These are phyloP conservation scores for Junonia oenone DNA, from an alignment of 2,888 invertebrate genomes.

Conservation along the genomic window DNA sequence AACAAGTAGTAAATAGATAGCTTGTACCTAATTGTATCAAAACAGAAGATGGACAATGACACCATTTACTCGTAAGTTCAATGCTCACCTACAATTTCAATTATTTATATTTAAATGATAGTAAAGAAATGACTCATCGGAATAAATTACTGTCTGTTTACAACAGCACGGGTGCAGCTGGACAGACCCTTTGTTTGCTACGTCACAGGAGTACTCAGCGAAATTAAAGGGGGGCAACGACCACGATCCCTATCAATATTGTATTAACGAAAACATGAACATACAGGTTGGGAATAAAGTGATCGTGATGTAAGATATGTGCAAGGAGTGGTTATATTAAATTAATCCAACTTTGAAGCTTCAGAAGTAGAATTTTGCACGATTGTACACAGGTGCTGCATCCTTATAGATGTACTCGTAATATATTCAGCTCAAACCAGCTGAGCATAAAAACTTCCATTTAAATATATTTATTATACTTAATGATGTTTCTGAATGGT, in stretches of 20 bases:
- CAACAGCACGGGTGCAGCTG: constrained; percentile 62
- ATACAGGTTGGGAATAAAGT: constrained; percentile 7
- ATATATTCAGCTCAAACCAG: constrained; percentile 1
- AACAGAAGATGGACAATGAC: too few relatives aligned
- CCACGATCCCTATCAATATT: constrained; percentile 41
- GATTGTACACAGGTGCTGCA: too few relatives aligned
- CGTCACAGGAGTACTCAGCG: constrained; percentile 70
- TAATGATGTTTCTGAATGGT: constrained; percentile 25
- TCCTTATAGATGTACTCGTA: too few relatives aligned
- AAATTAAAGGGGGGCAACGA: constrained; percentile 65
- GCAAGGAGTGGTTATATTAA: too few relatives aligned
- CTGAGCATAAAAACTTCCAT: constrained; percentile 6
- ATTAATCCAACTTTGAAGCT: too few relatives aligned
- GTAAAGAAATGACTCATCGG: constrained; percentile 54
- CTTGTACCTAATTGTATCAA: too few relatives aligned
- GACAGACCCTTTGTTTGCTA: constrained; percentile 71
- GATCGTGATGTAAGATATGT: not conserved
- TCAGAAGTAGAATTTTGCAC: too few relatives aligned
- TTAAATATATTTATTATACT: constrained; percentile 19
- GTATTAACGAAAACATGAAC: constrained; percentile 20
- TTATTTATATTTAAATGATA: not conserved
- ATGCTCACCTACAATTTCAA: not conserved
- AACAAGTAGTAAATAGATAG: too few relatives aligned
- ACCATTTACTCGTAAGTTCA: too few relatives aligned
- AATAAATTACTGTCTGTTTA: constrained; percentile 57